Base-by-base conservation (phyloP, 2,113 vertebrate genomes). In the Anarhynchus alexandrinus region DNA sequence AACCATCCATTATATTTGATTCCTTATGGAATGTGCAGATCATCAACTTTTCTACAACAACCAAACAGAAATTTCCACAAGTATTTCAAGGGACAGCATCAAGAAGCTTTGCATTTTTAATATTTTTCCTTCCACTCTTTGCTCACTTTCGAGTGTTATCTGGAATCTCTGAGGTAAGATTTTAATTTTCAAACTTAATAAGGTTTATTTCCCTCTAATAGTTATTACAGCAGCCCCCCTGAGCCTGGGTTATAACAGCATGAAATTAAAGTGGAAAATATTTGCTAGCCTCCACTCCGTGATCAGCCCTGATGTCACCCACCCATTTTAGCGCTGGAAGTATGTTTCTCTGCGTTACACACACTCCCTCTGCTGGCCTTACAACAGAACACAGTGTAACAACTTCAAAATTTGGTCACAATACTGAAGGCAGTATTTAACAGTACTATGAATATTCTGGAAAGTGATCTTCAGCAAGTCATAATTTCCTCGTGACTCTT, bases 121-220 rank as follows among this genome's bases (percentile, higher is more conserved):
- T 86, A 57, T 43, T 90, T 87, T 77, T 83, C 32, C 64, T 43
- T 82, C 85, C 17, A 77, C 0, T 2, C n/a, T 79, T 87, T 87
- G 34, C n/a, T 93, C 49, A 62, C 45, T 88, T 89, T 61, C 2
- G 3, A 94, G 58, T 21, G 30, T 90, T 90, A 86, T 55, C 57
- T 85, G 45, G 38, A 89, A 93, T 89, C 69, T 89, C 91, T 42
- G 51, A 91, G 42, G 73, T 23, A 85, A 82, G 62, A 89, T 80
- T 93, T 96, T 91, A 81, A 94, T 93, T 93, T 94, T 83, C 72
- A 52, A 67, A 87, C 54, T 91, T 70, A 70, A 88, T 29, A 66
- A 71, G 12, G 29, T 87, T 82, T 87, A 79, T 90, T 90, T 94
- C n/a, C 34, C 70, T 94, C 66, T 88, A 79, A 85, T 10, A 62